phyloP scores from a whole-genome alignment of 2,888 invertebrate species.

The Labia minor region DNA sequence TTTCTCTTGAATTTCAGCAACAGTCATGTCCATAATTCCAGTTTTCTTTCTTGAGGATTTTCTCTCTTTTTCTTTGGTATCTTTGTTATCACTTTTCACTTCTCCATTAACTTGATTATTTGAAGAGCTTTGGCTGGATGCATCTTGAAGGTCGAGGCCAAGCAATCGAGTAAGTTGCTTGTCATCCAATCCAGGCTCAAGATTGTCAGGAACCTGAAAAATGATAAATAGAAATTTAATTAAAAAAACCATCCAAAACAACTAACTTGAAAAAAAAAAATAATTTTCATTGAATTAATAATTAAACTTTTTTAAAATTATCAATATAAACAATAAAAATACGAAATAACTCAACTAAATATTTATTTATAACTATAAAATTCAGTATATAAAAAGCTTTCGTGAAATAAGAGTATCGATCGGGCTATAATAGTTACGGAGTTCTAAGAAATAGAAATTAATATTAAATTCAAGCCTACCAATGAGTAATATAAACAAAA shows the following conservation, averaged over 20 bases:
- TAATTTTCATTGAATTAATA: too few species aligned
- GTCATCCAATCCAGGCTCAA: constrained; percentile 81
- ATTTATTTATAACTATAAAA: too few species aligned
- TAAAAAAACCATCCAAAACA: neutral
- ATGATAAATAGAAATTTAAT: neutral
- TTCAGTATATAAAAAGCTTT: too few species aligned
- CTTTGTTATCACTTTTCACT: constrained; percentile 18
- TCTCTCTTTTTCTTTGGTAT: constrained; percentile 19
- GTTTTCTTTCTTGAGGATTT: constrained; percentile 30
- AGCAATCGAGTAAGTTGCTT: constrained; percentile 66
- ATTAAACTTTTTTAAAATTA: too few species aligned
- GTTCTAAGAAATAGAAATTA: constrained; percentile 3
- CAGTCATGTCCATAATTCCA: constrained; percentile 55
- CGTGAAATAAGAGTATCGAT: neutral
- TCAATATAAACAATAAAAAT: too few species aligned
- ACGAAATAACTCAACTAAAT: too few species aligned
- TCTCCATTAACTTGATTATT: constrained; percentile 24
- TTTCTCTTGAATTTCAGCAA: constrained; percentile 52
- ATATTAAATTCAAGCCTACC: neutral
- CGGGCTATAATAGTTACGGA: neutral
- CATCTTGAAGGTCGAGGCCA: constrained; percentile 53
- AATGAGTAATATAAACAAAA: neutral
- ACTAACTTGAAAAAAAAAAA: constrained; percentile 3
- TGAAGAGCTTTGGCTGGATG: constrained; percentile 7
- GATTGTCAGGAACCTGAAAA: constrained; percentile 51